These are phyloP conservation scores for Semnornis frantzii DNA, from an alignment of 2,113 vertebrate species.

Conservation along the genomic window DNA sequence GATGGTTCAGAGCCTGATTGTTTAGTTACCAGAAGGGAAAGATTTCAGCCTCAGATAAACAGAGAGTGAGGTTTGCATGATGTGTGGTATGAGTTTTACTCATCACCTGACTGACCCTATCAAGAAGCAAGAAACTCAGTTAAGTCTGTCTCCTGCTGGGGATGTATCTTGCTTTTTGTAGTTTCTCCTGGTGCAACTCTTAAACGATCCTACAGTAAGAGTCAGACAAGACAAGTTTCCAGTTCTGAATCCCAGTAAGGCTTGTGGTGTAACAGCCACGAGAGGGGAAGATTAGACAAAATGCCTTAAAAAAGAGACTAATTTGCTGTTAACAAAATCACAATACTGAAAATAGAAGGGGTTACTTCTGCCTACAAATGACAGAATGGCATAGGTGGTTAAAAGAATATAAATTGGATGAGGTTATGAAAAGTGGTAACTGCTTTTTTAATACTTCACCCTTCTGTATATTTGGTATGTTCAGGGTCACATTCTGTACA, in stretches of 20 bases:
- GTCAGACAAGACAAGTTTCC: neutral
- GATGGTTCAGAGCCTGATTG: neutral
- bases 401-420: neutral
- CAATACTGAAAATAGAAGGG: neutral
- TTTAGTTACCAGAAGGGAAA: neutral
- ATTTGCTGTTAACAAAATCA: neutral
- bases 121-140: neutral
- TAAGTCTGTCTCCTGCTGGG: neutral
- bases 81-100: fast-evolving
- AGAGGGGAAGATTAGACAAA: neutral
- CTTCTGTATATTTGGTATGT: neutral
- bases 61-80: neutral
- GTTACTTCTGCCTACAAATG: neutral
- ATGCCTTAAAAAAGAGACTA: neutral
- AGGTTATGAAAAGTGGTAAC: neutral
- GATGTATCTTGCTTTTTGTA: neutral
- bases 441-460: neutral
- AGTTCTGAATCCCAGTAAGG: neutral
- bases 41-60: fast-evolving
- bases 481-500: neutral
- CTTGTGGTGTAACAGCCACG: fast-evolving
- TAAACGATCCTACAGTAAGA: too few species aligned
- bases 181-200: neutral
- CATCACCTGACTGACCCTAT: neutral
- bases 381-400: neutral